These are phyloP conservation scores for Willisornis vidua DNA, from an alignment of 2,113 vertebrate genomes.

Conservation along the genomic window DNA sequence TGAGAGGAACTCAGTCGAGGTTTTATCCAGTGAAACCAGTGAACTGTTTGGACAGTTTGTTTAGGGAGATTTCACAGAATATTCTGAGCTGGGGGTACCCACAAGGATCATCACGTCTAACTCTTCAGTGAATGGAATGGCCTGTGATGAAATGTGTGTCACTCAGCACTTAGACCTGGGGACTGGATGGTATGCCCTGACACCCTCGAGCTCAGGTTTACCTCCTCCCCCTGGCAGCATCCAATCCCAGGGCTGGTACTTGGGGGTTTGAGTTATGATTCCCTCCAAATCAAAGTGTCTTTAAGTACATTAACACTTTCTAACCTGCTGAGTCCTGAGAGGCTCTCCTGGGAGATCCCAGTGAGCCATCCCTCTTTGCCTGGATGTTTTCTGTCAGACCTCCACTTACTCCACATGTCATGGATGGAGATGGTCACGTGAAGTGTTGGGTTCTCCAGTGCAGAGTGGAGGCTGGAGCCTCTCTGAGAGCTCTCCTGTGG, in stretches of 20 bases:
- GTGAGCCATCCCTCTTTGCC: not conserved
- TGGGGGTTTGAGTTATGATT: not conserved
- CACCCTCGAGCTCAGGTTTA: not conserved
- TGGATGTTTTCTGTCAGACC: not conserved
- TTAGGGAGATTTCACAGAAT: not conserved
- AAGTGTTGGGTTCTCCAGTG: not conserved
- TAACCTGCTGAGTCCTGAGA: not conserved
- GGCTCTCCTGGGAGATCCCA: not conserved
- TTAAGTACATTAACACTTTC: not conserved
- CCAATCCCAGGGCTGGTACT: rapidly evolving
- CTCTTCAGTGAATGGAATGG: not conserved
- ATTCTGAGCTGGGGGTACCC: not conserved
- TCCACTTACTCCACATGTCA: rapidly evolving
- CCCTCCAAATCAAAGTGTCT: not conserved
- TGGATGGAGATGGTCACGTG: rapidly evolving
- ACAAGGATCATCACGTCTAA: not conserved
- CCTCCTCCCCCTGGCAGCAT: not conserved
- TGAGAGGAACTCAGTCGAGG: not conserved
- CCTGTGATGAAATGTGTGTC: not conserved
- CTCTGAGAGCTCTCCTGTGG: not conserved
- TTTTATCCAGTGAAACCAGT: not conserved
- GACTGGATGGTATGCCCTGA: not conserved
- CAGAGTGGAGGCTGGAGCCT: not conserved
- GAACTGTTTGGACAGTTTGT: not conserved
- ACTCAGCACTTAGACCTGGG: not conserved